phyloP scores from a whole-genome alignment of 2,113 vertebrate species.

The Cricetomys ansorgei region DNA sequence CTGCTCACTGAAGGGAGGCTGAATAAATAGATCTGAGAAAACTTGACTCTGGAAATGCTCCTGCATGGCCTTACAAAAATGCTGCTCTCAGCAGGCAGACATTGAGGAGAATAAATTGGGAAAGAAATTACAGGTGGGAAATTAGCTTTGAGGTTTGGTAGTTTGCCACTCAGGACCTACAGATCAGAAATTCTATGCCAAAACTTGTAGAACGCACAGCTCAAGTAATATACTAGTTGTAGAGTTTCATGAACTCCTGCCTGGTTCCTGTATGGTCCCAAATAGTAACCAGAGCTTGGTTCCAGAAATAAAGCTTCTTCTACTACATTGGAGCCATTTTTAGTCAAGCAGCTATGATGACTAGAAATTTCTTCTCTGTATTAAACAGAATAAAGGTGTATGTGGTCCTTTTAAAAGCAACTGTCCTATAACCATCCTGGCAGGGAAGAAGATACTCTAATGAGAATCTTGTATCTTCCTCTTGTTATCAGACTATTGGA shows the following conservation, averaged over 20 bases:
- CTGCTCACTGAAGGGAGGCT: background rate
- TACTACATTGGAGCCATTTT: background rate
- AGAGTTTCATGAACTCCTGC: fast-evolving
- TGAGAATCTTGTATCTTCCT: background rate
- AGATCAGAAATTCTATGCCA: background rate
- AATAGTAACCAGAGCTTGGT: background rate
- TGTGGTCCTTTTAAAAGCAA: background rate
- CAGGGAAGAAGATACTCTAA: background rate
- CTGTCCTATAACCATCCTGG: background rate
- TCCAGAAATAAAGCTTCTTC: background rate
- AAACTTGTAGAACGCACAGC: background rate
- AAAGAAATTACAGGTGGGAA: background rate
- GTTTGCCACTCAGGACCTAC: background rate
- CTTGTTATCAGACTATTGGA: background rate
- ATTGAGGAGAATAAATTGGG: background rate
- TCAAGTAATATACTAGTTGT: background rate
- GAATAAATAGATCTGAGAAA: slow-evolving; percentile 35
- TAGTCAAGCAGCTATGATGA: background rate
- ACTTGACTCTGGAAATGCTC: slow-evolving; percentile 22
- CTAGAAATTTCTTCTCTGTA: background rate
- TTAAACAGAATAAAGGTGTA: background rate
- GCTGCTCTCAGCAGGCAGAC: background rate
- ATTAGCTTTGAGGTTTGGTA: background rate
- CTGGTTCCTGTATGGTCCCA: background rate
- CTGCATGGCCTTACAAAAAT: slow-evolving; percentile 21